Percentiles rank a stretch among this genome's conserved stretches.
These are phyloP conservation scores for Apodemus speciosus DNA, from an alignment of 2,113 vertebrate species.

Conservation along the genomic window DNA sequence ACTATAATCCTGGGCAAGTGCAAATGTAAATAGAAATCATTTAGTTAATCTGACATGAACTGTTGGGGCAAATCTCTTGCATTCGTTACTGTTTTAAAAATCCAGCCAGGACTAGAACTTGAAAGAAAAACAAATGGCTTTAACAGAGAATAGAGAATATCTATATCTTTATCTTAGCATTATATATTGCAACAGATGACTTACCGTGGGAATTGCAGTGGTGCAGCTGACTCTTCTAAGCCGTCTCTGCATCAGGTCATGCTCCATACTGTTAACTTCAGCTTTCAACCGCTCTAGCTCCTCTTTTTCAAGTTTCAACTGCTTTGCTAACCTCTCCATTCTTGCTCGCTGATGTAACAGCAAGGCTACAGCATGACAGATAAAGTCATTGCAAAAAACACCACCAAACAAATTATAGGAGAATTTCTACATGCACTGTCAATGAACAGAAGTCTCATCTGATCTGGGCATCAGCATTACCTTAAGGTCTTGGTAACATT, in stretches of 20 bases:
- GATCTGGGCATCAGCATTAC: constrained; percentile 4
- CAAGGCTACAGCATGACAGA: constrained; percentile 89
- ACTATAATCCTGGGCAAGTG: neutral
- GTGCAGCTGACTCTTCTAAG: constrained; percentile 96
- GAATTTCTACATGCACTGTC: constrained; percentile 33
- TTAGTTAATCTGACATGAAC: constrained; percentile 3
- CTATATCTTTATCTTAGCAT: neutral
- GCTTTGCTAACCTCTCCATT: constrained; percentile 98
- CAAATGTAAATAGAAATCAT: constrained; percentile 8
- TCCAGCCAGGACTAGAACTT: neutral
- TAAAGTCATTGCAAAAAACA: constrained; percentile 72
- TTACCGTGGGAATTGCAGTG: constrained; percentile 94
- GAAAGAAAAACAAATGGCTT: constrained; percentile 7
- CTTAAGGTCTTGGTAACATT: constrained; percentile 31
- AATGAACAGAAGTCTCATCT: constrained; percentile 23
- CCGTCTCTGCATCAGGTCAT: constrained; percentile 96
- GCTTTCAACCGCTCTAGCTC: constrained; percentile 95
- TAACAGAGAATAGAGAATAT: neutral
- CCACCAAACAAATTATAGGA: constrained; percentile 43
- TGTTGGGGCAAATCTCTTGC: neutral
- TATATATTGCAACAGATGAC: constrained; percentile 63
- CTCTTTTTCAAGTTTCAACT: constrained; percentile 93
- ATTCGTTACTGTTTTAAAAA: neutral
- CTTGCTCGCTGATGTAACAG: constrained; percentile 97
- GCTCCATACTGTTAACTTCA: constrained; percentile 98